Base-by-base conservation (phyloP, 2,888 invertebrate species). In the Agrotis exclamationis region DNA sequence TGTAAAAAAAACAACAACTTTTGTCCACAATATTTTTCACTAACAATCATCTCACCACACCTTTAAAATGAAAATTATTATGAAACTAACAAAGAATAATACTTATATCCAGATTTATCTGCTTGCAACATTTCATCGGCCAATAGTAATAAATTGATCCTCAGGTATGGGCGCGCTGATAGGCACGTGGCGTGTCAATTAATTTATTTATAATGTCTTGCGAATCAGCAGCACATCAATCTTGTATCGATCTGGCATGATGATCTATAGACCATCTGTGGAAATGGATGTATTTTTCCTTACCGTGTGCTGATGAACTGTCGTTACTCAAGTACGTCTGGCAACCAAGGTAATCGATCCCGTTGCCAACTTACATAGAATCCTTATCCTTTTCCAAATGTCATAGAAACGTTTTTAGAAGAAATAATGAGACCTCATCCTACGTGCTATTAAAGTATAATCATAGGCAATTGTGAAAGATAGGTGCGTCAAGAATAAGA, bases 131-230 rank as follows among this genome's bases (percentile, higher is more conserved):
- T 58, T 58, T 70, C 20, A 57, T 44, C 44, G 18, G 39, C 60
- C 57, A 63, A 78, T 50, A 74, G 45, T 45, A 62, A 80, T 75
- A 66, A 79, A 74, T 80, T 74, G 67, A 58, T 28, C 50, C 14
- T 33, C 58, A 53, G 79, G 48, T 63, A 73, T 63, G 72, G 18
- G 2, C 45, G 20, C 57, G 39, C 77, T 57, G 72, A 51, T n/a
- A 20, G 33, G 45, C 70, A 47, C 22, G 72, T 20, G 45, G 50
- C 56, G 33, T 63, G 63, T 64, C 77, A 70, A 64, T 62, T 45
- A n/a, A 64, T 62, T 64, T 65, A 77, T 76, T 64, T 68, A 81
- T 58, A 76, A 60, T 80, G 75, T 66, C 33, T 48, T 62, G 28
- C 56, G 57, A 45, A 56, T 76, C 75, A 57, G 51, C 75, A 62